phyloP scores from a whole-genome alignment of 2,888 invertebrate genomes.

The Leptopilina syphax region DNA sequence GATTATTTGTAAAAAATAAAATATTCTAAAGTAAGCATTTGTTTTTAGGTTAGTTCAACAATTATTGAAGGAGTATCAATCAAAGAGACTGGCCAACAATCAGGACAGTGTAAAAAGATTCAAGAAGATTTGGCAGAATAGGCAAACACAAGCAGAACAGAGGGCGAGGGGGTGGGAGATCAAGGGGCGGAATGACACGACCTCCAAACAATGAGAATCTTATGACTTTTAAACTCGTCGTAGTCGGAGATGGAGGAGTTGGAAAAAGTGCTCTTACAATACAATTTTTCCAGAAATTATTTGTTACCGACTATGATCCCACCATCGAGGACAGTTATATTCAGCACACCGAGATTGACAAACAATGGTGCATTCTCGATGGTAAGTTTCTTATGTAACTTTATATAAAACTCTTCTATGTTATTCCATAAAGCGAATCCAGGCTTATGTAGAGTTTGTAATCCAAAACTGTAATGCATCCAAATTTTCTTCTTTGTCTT shows the following conservation, averaged over 20 bases:
- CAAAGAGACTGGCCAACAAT: conserved; percentile 28
- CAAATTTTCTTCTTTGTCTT: too few species aligned
- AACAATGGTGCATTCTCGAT: conserved; percentile 93
- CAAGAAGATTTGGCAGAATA: conserved; percentile 69
- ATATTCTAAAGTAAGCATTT: background rate
- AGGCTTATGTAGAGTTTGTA: too few species aligned
- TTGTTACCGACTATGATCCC: conserved; percentile 96
- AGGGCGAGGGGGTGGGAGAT: conserved; percentile 64
- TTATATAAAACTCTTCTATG: too few species aligned
- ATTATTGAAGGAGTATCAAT: background rate
- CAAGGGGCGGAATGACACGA: conserved; percentile 80
- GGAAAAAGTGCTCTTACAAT: conserved; percentile 98
- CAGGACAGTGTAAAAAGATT: conserved; percentile 54
- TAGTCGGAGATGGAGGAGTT: conserved; percentile 96
- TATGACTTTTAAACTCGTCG: conserved; percentile 91
- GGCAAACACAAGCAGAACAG: conserved; percentile 70
- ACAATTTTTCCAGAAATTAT: conserved; percentile 96
- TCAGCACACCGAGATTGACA: conserved; percentile 95
- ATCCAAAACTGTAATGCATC: too few species aligned
- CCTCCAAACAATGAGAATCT: conserved; percentile 85
- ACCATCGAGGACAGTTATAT: conserved; percentile 97
- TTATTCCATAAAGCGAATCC: too few species aligned
- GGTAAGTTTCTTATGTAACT: conserved; percentile 78
- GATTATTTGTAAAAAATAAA: too few species aligned
- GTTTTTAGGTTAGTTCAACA: background rate